Conservation (phyloP, 1,140 invertebrate genomes). For the Drosophila willistoni region DNA sequence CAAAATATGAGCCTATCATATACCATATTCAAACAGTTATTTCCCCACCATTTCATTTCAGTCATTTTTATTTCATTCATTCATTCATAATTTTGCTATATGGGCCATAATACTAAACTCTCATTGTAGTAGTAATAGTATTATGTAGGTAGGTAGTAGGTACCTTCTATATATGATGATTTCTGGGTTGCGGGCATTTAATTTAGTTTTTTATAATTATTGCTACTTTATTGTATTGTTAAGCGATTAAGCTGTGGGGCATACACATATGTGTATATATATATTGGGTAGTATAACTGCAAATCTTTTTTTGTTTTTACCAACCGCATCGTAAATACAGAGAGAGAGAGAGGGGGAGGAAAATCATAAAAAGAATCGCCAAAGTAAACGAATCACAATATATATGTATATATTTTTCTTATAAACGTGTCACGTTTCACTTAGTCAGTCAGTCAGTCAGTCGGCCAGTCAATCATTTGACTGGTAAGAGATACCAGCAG, state of each 20-base stretch:
- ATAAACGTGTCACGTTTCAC: conserved; percentile 39
- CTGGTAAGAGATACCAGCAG: conserved; percentile 33
- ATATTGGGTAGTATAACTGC: conserved; percentile 54
- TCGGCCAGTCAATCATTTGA: conserved; percentile 31
- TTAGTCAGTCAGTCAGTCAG: conserved; percentile 9
- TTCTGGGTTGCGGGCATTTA: conserved; percentile 47
- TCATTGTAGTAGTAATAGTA: background rate
- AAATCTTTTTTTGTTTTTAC: conserved; percentile 64
- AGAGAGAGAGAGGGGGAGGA: conserved; percentile 25
- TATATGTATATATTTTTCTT: background rate
- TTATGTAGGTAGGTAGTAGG: no score
- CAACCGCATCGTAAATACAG: conserved; percentile 55
- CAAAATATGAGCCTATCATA: conserved; percentile 71
- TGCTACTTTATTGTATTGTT: conserved; percentile 82
- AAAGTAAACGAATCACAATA: conserved; percentile 44
- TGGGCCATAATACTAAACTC: conserved; percentile 54
- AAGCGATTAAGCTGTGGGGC: conserved; percentile 69
- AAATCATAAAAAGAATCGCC: conserved; percentile 66
- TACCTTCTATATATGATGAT: background rate
- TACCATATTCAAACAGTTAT: conserved; percentile 48
- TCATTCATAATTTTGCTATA: conserved; percentile 45
- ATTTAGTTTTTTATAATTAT: conserved; percentile 82
- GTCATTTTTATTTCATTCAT: conserved; percentile 35
- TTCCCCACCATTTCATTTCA: background rate
- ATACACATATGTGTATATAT: conserved; percentile 30